A percentile compares a stretch with the other conserved stretches of the same genome.
These are phyloP conservation scores for Apodemia zela DNA, from an alignment of 2,888 invertebrate species.

Conservation along the genomic window DNA sequence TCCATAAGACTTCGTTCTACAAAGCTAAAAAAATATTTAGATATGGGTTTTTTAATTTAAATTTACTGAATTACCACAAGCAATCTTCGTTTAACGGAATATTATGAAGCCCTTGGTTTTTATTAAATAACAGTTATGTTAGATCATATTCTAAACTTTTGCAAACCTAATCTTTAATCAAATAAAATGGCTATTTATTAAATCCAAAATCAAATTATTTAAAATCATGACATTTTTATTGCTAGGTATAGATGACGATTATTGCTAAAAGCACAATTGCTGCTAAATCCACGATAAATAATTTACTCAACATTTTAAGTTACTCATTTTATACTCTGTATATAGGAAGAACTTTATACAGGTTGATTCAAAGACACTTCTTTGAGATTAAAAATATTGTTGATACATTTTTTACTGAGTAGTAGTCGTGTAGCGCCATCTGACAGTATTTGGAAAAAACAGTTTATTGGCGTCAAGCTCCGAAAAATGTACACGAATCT, in stretches of 20 bases:
- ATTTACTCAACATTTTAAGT: neutral
- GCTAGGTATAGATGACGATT: neutral
- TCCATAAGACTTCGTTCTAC: too few species aligned
- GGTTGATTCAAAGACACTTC: conserved; percentile 10
- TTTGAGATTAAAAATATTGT: neutral
- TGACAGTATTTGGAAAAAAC: too few species aligned
- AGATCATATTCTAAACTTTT: neutral
- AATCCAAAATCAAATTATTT: neutral
- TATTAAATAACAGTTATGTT: neutral
- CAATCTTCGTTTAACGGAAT: neutral
- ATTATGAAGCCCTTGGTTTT: neutral
- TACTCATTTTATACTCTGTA: conserved; percentile 6
- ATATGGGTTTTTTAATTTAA: neutral
- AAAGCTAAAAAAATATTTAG: too few species aligned
- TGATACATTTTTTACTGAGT: too few species aligned
- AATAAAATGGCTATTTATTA: neutral
- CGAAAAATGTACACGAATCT: too few species aligned
- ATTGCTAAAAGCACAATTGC: neutral
- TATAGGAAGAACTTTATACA: conserved; percentile 13
- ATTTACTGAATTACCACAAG: neutral
- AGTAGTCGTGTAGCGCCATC: too few species aligned
- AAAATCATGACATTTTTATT: neutral
- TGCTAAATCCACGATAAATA: neutral
- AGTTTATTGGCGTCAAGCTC: too few species aligned
- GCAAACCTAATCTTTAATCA: neutral